phyloP scores from a whole-genome alignment of 2,888 invertebrate genomes.

The Scaptomyza caliginosa region DNA sequence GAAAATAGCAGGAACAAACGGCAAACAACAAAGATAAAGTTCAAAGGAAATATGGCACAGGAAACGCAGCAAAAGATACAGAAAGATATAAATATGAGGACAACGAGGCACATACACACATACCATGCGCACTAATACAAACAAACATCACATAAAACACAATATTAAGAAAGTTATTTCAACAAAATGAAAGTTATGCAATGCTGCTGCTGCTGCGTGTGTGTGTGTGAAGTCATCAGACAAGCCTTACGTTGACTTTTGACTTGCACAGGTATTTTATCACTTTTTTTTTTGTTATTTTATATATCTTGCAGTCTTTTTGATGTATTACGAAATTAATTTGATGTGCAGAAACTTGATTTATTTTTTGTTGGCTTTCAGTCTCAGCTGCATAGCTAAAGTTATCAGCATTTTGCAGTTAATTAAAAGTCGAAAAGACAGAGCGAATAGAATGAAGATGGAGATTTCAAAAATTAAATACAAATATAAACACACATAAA shows the following conservation, averaged over 20 bases:
- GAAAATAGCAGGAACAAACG: constrained; percentile 57
- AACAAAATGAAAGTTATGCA: constrained; percentile 61
- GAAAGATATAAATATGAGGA: constrained; percentile 40
- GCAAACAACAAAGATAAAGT: constrained; percentile 71
- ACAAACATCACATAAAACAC: constrained; percentile 49
- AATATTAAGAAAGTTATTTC: constrained; percentile 73
- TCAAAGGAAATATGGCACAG: constrained; percentile 73
- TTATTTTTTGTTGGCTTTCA: constrained; percentile 20
- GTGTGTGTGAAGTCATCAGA: constrained; percentile 18
- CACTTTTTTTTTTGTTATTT: constrained; percentile 29
- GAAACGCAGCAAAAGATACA: constrained; percentile 58
- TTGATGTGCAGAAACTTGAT: constrained; percentile 33
- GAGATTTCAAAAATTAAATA: constrained; percentile 5
- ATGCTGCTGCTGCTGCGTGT: constrained; percentile 1
- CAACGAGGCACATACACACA: constrained; percentile 22
- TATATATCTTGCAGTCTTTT: constrained; percentile 18
- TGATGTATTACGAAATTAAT: constrained; percentile 46
- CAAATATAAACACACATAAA: constrained; percentile 1
- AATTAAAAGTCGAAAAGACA: constrained; percentile 28
- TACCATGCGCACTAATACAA: background rate
- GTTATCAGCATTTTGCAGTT: constrained; percentile 22
- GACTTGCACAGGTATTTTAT: constrained; percentile 49
- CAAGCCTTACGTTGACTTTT: constrained; percentile 19
- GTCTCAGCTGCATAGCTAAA: constrained; percentile 7
- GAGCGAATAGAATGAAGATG: background rate